phyloP scores from a whole-genome alignment of 2,888 invertebrate species.

The Cheilosia variabilis region DNA sequence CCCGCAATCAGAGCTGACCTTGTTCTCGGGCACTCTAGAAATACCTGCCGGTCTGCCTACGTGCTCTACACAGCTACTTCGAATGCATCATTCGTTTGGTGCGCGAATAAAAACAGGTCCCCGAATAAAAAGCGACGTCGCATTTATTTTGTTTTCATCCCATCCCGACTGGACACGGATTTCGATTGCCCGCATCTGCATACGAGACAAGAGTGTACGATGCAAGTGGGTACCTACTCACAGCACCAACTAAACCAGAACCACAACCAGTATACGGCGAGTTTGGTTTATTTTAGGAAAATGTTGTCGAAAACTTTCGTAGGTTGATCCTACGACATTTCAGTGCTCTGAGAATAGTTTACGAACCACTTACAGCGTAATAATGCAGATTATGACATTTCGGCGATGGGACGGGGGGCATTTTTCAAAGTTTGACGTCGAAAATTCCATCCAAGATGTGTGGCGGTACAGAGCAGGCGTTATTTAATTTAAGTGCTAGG shows the following conservation, averaged over 20 bases:
- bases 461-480: not conserved
- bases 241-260: not conserved
- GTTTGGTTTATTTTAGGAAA: slow-evolving; percentile 56
- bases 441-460: not conserved
- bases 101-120: slow-evolving; percentile 58
- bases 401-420: not conserved
- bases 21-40: slow-evolving; percentile 72
- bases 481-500: slow-evolving; percentile 18
- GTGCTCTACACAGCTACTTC: slow-evolving; percentile 9
- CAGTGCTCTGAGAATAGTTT: slow-evolving; percentile 45
- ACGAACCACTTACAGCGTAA: slow-evolving; percentile 27
- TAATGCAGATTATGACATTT: slow-evolving; percentile 31
- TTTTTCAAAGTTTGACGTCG: not conserved
- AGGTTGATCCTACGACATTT: slow-evolving; percentile 60
- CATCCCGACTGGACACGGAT: slow-evolving; percentile 58
- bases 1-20: slow-evolving; percentile 73
- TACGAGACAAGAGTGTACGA: slow-evolving; percentile 7
- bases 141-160: slow-evolving; percentile 41
- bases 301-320: slow-evolving; percentile 21
- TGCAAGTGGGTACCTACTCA: slow-evolving; percentile 22
- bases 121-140: slow-evolving; percentile 34
- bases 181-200: not conserved
- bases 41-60: slow-evolving; percentile 71
- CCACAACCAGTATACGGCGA: slow-evolving; percentile 48
- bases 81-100: slow-evolving; percentile 37